Evolutionary conservation across 2,888 invertebrate species (phyloP).

Genomic region (Hyalella azteca): DNA sequence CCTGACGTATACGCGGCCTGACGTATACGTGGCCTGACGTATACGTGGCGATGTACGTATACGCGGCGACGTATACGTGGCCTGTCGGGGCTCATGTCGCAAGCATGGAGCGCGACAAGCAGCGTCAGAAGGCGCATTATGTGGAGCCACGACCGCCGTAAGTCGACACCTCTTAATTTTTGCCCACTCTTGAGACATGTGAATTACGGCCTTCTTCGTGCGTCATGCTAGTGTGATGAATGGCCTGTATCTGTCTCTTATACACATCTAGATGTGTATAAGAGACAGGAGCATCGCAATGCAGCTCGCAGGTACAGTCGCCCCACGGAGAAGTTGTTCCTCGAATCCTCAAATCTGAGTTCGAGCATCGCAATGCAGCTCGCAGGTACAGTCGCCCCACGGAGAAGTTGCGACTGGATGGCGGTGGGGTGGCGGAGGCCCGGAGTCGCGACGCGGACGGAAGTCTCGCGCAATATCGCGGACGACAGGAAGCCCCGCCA

Average conservation of each 20-base stretch:
- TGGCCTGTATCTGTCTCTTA: too few species aligned
- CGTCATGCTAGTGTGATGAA: too few species aligned
- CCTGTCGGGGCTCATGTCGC: slow-evolving; percentile 23
- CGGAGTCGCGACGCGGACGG: slow-evolving; percentile 2
- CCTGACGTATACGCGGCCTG: neutral
- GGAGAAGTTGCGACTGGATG: too few species aligned
- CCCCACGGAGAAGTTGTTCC: too few species aligned
- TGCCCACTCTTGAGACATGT: slow-evolving; percentile 9
- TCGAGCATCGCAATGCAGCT: too few species aligned
- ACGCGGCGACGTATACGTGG: slow-evolving; percentile 7
- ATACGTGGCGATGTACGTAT: too few species aligned
- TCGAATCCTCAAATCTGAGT: too few species aligned
- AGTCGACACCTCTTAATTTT: slow-evolving; percentile 14
- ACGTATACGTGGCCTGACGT: slow-evolving; percentile 7
- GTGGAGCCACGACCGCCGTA: slow-evolving; percentile 13
- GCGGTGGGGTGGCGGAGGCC: neutral
- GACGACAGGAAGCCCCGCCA: slow-evolving; percentile 25
- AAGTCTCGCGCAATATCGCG: slow-evolving; percentile 21
- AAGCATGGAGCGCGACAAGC: slow-evolving; percentile 18
- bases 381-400: too few species aligned
- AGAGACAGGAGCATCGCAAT: too few species aligned
- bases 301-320: too few species aligned
- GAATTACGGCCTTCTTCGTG: neutral
- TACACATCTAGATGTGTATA: too few species aligned
- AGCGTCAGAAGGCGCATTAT: slow-evolving; percentile 14